Percentiles rank a stretch among this genome's conserved stretches.
These are phyloP conservation scores for Eulemur rubriventer DNA, from an alignment of 2,797 vertebrate genomes.

Conservation along the genomic window DNA sequence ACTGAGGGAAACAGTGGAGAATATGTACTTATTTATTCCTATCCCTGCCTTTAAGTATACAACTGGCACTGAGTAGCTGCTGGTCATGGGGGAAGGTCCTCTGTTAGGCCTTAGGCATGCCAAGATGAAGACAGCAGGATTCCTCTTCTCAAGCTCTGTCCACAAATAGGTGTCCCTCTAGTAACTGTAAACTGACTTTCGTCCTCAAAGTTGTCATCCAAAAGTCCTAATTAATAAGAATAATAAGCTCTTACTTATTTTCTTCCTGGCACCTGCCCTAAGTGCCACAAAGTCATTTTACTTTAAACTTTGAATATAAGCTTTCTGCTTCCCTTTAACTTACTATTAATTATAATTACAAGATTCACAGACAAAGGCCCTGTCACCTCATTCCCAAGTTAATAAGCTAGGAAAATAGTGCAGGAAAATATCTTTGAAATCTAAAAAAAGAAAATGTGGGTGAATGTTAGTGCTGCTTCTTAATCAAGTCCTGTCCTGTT, in stretches of 20 bases:
- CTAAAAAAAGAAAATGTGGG: constrained; percentile 44
- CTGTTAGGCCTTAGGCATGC: no score
- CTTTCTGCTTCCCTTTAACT: constrained; percentile 70
- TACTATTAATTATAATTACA: constrained; percentile 80
- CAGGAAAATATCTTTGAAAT: constrained; percentile 44
- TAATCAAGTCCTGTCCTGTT: constrained; percentile 42
- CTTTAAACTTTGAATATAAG: constrained; percentile 75
- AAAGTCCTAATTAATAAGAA: constrained; percentile 65
- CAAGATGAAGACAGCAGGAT: rapidly evolving
- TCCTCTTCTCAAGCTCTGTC: background rate
- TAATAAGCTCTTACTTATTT: constrained; percentile 59
- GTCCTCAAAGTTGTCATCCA: background rate
- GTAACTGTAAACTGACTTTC: background rate
- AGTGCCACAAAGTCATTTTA: constrained; percentile 62
- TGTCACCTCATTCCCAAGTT: constrained; percentile 68
- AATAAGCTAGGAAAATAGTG: constrained; percentile 72
- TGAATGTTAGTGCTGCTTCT: constrained; percentile 37
- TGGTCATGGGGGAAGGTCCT: rapidly evolving
- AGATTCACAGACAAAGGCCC: constrained; percentile 68
- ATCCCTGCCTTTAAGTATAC: background rate
- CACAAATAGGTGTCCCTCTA: background rate
- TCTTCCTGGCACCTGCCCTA: constrained; percentile 56
- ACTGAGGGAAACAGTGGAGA: background rate
- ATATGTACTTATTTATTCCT: background rate
- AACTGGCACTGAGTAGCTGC: background rate